A percentile compares a stretch with the other conserved stretches of the same genome.
Conservation (phyloP, 2,113 vertebrate genomes). For the Corythoichthys intestinalis region DNA sequence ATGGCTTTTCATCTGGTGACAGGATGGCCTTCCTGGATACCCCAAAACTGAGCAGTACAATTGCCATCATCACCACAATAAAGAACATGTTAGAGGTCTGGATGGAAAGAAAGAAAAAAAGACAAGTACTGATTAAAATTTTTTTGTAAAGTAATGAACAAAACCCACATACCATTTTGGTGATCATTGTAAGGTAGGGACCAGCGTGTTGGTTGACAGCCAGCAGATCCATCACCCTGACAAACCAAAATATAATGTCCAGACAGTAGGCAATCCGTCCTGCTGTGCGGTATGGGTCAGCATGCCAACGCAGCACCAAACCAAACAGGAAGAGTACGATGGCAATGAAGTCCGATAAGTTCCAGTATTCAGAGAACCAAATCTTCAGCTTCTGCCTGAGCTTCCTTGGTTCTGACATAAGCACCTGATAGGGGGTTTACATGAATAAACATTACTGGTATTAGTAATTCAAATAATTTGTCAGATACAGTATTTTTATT, state of each 20-base stretch:
- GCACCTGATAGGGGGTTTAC: constrained; percentile 71
- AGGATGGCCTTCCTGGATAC: constrained; percentile 92
- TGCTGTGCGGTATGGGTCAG: constrained; percentile 66
- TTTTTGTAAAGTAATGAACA: not conserved
- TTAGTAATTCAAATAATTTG: not conserved
- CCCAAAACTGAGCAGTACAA: constrained; percentile 91
- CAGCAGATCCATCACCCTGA: constrained; percentile 88
- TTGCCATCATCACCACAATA: constrained; percentile 96
- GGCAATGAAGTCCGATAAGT: constrained; percentile 84
- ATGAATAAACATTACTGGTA: not conserved
- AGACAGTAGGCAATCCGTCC: constrained; percentile 88
- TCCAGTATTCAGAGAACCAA: constrained; percentile 97
- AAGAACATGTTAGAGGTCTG: constrained; percentile 97
- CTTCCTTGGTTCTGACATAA: constrained; percentile 88
- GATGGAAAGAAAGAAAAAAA: not conserved
- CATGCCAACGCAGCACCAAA: constrained; percentile 78
- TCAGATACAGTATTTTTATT: not conserved
- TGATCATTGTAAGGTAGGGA: constrained; percentile 95
- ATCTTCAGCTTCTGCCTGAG: constrained; percentile 88
- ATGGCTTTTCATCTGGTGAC: constrained; percentile 83
- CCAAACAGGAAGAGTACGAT: constrained; percentile 85
- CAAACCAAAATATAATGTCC: constrained; percentile 97
- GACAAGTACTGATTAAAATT: not conserved
- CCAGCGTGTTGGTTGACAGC: constrained; percentile 94
- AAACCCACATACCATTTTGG: constrained; percentile 86